Evolutionary conservation across 2,797 vertebrate species (phyloP), one percentile per base, ranked within the genome.

Genomic region (Psittacula echo): DNA sequence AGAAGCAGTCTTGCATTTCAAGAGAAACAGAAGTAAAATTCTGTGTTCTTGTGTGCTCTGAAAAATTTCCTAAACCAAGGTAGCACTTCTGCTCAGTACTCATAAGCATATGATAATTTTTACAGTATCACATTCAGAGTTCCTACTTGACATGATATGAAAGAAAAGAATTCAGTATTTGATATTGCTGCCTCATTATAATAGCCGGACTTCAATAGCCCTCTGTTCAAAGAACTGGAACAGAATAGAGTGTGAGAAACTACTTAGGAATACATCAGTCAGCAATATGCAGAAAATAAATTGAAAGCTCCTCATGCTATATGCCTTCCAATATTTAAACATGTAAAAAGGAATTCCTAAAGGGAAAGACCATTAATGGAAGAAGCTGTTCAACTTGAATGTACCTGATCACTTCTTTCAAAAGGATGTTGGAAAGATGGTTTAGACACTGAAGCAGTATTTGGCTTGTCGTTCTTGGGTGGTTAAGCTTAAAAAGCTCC

Each of bases 21-120:
- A 82, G 41, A 73, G 47, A 44, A 83, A 78, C 80, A 95, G 90
- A 93, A 77, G 84, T 95, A 54, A 93, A 93, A 79, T 94, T 91
- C 67, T 86, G 24, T 21, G 53, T 56, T 45, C 76, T 76, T 70
- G 29, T 39, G 47, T 82, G 67, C 65, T 91, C 88, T 76, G 84
- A 96, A 96, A 87, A 87, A 44, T 79, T 82, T 95, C 77, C 64
- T 78, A 86, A 90, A 73, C 20, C 22, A 62, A 87, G 56, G 56
- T 70, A 60, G 27, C 11, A 5, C 77, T 96, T 95, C 67, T 95
- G 74, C 74, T 88, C 50, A 20, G 86, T 65, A 51, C 64, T 81
- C 17, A 30, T 81, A 93, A 89, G 67, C 86, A 88, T 95, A 90
- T 86, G 90, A 92, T 95, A 88, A 87, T 94, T 96, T 95, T 93